phyloP scores from a whole-genome alignment of 2,888 invertebrate species.

The Noctua janthe region DNA sequence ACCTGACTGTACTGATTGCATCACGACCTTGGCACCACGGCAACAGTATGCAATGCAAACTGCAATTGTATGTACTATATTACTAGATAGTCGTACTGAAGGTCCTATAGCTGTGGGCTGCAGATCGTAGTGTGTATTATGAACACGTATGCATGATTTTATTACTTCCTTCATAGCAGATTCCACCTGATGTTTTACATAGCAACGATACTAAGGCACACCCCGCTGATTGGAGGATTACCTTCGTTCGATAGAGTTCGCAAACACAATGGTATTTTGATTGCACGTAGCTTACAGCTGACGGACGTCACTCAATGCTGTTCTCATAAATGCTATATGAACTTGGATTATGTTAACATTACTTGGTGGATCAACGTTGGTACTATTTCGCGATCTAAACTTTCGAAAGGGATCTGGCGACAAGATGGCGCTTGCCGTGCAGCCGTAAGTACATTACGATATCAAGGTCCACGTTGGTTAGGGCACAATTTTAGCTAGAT shows the following conservation, averaged over 20 bases:
- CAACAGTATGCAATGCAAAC: slow-evolving; percentile 83
- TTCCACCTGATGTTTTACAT: slow-evolving; percentile 53
- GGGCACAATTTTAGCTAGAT: slow-evolving; percentile 55
- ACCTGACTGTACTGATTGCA: slow-evolving; percentile 82
- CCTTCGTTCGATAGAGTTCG: slow-evolving; percentile 29
- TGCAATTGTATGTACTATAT: slow-evolving; percentile 78
- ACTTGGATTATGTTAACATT: slow-evolving; percentile 7
- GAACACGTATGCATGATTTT: slow-evolving; percentile 44
- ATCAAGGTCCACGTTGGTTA: slow-evolving; percentile 46
- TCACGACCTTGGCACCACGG: slow-evolving; percentile 87
- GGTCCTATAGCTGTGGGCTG: slow-evolving; percentile 33
- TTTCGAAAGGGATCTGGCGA: slow-evolving; percentile 55
- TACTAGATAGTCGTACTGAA: slow-evolving; percentile 54
- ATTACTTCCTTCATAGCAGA: slow-evolving; percentile 59
- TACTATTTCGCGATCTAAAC: slow-evolving; percentile 25
- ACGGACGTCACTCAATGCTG: slow-evolving; percentile 23
- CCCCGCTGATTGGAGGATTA: slow-evolving; percentile 33
- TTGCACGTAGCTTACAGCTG: slow-evolving; percentile 33
- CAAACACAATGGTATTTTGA: slow-evolving; percentile 57
- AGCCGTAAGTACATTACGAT: slow-evolving; percentile 26
- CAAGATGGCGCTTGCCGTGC: slow-evolving; percentile 27
- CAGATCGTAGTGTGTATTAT: slow-evolving; percentile 27
- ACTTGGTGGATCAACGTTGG: slow-evolving; percentile 4
- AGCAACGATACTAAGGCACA: slow-evolving; percentile 33
- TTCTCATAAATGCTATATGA: slow-evolving; percentile 7